Evolutionary conservation across 2,888 invertebrate species (phyloP).

Genomic region (Drosophila yooni): DNA sequence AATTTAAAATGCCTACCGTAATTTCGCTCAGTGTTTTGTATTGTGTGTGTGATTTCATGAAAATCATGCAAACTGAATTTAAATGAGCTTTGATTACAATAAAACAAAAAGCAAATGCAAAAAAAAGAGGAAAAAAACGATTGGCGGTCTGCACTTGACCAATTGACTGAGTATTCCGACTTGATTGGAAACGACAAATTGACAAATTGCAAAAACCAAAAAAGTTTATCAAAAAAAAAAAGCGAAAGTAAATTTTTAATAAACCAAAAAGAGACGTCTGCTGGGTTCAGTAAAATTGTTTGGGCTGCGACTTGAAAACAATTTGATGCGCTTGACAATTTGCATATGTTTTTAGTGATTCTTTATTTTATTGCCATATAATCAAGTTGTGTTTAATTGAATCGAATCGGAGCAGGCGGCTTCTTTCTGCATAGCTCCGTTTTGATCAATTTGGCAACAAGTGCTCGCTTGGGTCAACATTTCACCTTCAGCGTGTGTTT

Average conservation of each 20-base stretch:
- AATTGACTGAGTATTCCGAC: conserved; percentile 66
- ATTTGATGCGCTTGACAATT: conserved; percentile 21
- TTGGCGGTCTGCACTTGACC: conserved; percentile 75
- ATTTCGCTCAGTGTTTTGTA: conserved; percentile 38
- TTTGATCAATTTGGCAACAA: conserved; percentile 50
- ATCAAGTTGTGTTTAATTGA: conserved; percentile 56
- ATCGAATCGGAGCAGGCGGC: neutral
- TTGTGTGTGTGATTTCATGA: conserved; percentile 58
- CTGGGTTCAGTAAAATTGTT: conserved; percentile 12
- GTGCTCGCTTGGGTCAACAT: conserved; percentile 49
- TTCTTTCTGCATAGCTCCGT: neutral
- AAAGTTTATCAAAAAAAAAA: conserved; percentile 3
- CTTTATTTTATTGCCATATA: conserved; percentile 57
- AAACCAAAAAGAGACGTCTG: conserved; percentile 9
- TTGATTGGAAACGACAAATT: conserved; percentile 65
- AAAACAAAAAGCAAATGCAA: conserved; percentile 43
- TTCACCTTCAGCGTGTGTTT: conserved; percentile 50
- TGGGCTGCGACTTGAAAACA: neutral
- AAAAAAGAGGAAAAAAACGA: conserved; percentile 16
- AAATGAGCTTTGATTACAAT: conserved; percentile 78
- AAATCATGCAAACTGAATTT: conserved; percentile 78
- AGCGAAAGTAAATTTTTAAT: conserved; percentile 11
- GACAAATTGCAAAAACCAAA: conserved; percentile 39
- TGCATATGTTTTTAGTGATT: conserved; percentile 65
- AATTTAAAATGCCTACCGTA: neutral